Evolutionary conservation across 1,140 invertebrate species (phyloP), one percentile per base, ranked within the genome.

Genomic region (Atta colombica): DNA sequence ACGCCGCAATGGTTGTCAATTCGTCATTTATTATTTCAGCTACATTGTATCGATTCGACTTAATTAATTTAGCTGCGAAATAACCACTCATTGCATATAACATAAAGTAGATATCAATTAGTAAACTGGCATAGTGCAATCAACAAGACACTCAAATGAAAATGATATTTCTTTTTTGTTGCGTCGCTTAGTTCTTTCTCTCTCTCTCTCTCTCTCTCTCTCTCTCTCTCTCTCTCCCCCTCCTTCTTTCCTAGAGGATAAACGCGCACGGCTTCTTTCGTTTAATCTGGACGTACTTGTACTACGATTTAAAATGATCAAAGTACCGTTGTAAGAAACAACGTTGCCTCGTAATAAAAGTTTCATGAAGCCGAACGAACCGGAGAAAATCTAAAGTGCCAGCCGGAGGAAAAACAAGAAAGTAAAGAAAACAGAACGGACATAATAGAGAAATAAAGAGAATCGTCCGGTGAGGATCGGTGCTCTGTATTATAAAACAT

Each of bases 401-500:
- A 12, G 39, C 25, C 72, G 12, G 49, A 39, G 51, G 61, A 78
- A 85, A 85, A 85, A 85, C 72, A 85, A 85, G 75, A 16, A 31
- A 49, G 39, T 63, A 60, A 49, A 49, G 74, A n/a, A 63, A 68
- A 81, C 85, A 51, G 51, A 80, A 69, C 77, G 77, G 45, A 78
- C 63, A 81, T 80, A 80, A 80, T 80, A 80, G 53, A 86, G 85
- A 69, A 86, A 82, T 80, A 86, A 80, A 82, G 77, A 86, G 85
- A 71, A 80, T 39, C 77, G 85, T 80, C 65, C 75, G 31, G 74
- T n/a, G 35, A 16, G 28, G 25, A 84, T 84, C 45, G 69, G 55
- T 31, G 80, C 14, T 39, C 61, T 61, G 39, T 84, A 84, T 84
- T 84, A 84, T 84, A 84, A 84, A 84, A 84, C 28, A 74, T 3